phyloP scores from a whole-genome alignment of 2,113 vertebrate genomes.

The Cyprinodon tularosa region DNA sequence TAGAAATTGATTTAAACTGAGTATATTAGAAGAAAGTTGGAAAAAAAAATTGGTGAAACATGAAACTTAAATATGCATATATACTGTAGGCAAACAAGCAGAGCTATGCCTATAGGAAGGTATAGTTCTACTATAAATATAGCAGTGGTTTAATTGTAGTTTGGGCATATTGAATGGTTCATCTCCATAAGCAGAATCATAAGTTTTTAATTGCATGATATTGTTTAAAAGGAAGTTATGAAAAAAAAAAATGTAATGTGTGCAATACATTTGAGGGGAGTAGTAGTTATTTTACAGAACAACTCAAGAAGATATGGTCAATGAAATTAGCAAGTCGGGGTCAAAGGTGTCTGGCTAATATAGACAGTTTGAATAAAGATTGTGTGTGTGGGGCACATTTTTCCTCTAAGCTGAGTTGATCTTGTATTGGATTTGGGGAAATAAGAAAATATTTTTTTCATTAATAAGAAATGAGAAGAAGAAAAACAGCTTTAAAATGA shows the following conservation, averaged over 20 bases:
- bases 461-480: background rate
- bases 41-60: background rate
- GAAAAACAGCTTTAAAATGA: background rate
- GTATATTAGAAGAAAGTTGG: background rate
- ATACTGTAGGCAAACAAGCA: too few relatives aligned
- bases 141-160: too few relatives aligned
- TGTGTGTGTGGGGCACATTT: background rate
- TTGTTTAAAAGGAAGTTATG: background rate
- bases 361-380: background rate
- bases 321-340: background rate
- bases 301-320: background rate
- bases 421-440: background rate
- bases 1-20: background rate
- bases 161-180: background rate
- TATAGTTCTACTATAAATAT: too few relatives aligned
- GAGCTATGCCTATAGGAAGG: too few relatives aligned
- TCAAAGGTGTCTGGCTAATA: background rate
- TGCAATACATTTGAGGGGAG: background rate
- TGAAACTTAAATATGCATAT: too few relatives aligned
- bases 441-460: background rate
- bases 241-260: background rate
- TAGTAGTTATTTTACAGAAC: background rate
- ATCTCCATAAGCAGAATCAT: background rate
- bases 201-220: too few relatives aligned
- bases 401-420: background rate